Evolutionary conservation across 2,888 invertebrate species (phyloP).

Genomic region (Listrodromus nycthemerus): DNA sequence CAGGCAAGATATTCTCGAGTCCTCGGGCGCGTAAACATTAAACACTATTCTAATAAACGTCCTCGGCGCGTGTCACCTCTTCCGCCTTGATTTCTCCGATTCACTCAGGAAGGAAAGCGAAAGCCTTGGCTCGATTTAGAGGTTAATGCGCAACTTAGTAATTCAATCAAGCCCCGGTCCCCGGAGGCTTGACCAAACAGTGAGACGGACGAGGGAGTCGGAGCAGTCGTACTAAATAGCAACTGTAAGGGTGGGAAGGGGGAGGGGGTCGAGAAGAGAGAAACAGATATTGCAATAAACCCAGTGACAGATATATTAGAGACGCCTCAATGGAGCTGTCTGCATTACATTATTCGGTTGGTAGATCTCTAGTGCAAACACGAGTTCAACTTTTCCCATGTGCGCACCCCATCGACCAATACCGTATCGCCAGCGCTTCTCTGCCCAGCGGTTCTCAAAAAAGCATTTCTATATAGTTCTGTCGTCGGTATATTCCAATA

Average conservation of each 20-base stretch:
- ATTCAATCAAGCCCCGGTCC: conserved; percentile 80
- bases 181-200: conserved; percentile 75
- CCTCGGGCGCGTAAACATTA: conserved; percentile 57
- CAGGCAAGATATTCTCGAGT: conserved; percentile 25
- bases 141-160: conserved; percentile 75
- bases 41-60: conserved; percentile 49
- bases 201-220: conserved; percentile 43
- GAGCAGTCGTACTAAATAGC: conserved; percentile 11
- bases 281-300: conserved; percentile 74
- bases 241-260: background rate
- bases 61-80: conserved; percentile 58
- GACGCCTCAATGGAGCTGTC: conserved; percentile 82
- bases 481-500: conserved; percentile 30
- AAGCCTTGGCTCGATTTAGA: conserved; percentile 6
- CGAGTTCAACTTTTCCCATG: conserved; percentile 84
- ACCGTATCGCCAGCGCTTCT: conserved; percentile 32
- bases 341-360: conserved; percentile 82
- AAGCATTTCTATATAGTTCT: background rate
- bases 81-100: conserved; percentile 66
- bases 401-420: conserved; percentile 65
- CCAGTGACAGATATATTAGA: conserved; percentile 83
- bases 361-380: conserved; percentile 83
- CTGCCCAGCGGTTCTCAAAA: conserved; percentile 69
- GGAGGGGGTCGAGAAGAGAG: conserved; percentile 20
- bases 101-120: conserved; percentile 62